Conservation (phyloP, 23 tunicate genomes). For the Ascidia mentula region DNA sequence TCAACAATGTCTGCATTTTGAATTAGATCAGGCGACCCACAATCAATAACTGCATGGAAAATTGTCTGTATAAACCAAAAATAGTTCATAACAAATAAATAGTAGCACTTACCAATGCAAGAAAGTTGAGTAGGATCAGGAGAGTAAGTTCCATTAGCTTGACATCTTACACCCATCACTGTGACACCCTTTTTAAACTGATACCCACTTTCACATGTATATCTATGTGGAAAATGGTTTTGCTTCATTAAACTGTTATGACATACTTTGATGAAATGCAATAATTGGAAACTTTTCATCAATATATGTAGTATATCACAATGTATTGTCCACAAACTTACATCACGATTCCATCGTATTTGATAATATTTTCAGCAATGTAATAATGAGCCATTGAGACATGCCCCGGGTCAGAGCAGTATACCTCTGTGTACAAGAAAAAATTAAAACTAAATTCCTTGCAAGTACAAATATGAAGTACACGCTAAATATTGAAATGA, state of each 20-base stretch:
- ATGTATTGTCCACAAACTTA: slow-evolving; percentile 16
- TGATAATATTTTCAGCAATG: slow-evolving; percentile 13
- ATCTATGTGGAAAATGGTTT: no score
- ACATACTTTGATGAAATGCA: no score
- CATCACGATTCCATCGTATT: slow-evolving; percentile 47
- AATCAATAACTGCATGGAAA: no score
- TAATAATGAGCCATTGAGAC: slow-evolving; percentile 27
- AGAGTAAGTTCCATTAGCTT: not conserved
- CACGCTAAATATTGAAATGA: no score
- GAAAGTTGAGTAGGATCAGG: not conserved
- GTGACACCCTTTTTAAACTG: not conserved
- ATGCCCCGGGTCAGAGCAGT: slow-evolving; percentile 67
- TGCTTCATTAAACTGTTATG: no score
- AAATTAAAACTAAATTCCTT: not conserved
- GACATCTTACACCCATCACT: not conserved
- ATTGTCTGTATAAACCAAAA: no score
- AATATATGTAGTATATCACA: no score
- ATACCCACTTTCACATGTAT: not conserved
- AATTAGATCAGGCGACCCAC: no score
- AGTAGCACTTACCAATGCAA: not conserved
- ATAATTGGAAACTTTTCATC: no score
- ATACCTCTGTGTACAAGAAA: slow-evolving; percentile 37
- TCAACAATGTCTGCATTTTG: no score
- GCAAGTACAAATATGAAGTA: no score
- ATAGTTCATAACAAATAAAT: no score